Evolutionary conservation across 2,888 invertebrate species (phyloP), one percentile per base, ranked within the genome.

Genomic region (Parnassius glacialis): DNA sequence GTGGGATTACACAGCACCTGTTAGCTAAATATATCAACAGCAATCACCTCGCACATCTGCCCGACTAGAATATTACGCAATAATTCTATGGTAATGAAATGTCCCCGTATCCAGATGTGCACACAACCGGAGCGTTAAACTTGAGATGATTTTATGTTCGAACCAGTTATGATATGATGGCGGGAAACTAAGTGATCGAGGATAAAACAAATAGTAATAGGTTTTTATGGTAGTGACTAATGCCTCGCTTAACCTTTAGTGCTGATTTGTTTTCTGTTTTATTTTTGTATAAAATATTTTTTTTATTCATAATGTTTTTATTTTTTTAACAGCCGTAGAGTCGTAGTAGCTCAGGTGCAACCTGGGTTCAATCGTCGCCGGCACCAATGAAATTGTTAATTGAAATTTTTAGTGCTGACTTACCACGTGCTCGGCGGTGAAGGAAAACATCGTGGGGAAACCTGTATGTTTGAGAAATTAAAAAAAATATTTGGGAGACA

Each of bases 31-130:
- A 84, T 85, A 86, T 79, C 76, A 67, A 74, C 78, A 72, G 84
- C 85, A 90, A 89, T 89, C 88, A 87, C 81, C 87, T 80, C 74
- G 74, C 71, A 72, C 90, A 90, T 87, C 90, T 90, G 90, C 89
- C 73, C 71, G 74, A 72, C 76, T 82, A 79, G 83, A 83, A 84
- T 84, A 86, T 90, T 86, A 83, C 83, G 88, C 86, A 90, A 90
- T 87, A 82, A 82, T 76, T 83, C 77, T 76, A 77, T 75, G 80
- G 75, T 84, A 84, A 84, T 83, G 74, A 73, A 79, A 74, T 83
- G 79, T 81, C 78, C 76, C 70, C 70, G 71, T 73, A 67, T 76
- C 87, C 90, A 89, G 89, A 89, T 89, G 89, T 80, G 75, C 74
- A 57, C 64, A 47, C 64, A 65, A 68, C 68, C 76, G 75, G 79